Percentiles rank a stretch among this genome's conserved stretches.
These are phyloP conservation scores for Bergia puertoricense DNA, from an alignment of 92 coral and sea anemone species.

Conservation along the genomic window DNA sequence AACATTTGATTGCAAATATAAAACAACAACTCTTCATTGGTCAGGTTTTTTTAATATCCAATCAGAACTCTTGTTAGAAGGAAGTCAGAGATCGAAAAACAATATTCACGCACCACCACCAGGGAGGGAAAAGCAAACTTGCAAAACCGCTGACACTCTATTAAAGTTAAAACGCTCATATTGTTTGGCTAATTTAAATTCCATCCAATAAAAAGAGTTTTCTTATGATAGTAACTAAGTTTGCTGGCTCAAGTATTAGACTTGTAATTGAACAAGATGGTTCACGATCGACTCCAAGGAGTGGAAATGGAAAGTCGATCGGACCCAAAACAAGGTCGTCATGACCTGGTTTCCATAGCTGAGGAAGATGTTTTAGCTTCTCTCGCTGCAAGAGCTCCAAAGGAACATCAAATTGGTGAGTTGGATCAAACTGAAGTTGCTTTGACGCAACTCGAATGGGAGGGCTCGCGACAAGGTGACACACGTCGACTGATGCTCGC, in stretches of 20 bases:
- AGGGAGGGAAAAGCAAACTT: neutral
- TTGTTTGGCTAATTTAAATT: constrained; percentile 3
- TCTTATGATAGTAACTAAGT: neutral
- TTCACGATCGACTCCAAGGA: constrained; percentile 78
- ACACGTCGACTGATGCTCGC: neutral
- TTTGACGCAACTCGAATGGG: neutral
- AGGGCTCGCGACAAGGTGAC: neutral
- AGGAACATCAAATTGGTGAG: constrained; percentile 85
- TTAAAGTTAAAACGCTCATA: neutral
- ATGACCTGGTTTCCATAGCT: constrained; percentile 53
- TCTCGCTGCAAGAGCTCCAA: constrained; percentile 72
- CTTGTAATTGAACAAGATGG: constrained; percentile 64
- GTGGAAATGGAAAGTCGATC: constrained; percentile 59
- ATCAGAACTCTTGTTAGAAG: constrained; percentile 21
- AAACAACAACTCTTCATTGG: constrained; percentile 3
- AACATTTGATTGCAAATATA: neutral
- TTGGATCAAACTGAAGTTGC: too few relatives aligned
- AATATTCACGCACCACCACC: neutral
- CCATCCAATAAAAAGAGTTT: constrained; percentile 14
- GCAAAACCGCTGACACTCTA: constrained; percentile 9
- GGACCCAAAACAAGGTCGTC: constrained; percentile 48
- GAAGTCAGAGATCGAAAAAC: neutral
- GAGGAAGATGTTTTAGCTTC: constrained; percentile 71
- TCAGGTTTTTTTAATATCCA: neutral
- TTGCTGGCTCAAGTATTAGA: constrained; percentile 31